Evolutionary conservation across 2,113 vertebrate genomes (phyloP).

Genomic region (Heptranchias perlo): DNA sequence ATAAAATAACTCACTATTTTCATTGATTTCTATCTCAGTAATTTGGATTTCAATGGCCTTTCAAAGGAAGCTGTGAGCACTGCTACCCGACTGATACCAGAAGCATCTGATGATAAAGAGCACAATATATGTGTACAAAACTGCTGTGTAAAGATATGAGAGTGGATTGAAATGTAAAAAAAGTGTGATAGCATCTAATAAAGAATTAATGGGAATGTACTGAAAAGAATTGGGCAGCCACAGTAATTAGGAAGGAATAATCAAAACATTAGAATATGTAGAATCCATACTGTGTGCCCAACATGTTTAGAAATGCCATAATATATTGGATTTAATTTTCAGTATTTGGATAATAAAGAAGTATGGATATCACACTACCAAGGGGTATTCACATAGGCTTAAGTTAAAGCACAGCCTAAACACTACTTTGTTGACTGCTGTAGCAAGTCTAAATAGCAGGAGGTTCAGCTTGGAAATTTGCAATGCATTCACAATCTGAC

Average conservation of each 20-base stretch:
- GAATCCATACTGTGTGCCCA: neutral
- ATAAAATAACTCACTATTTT: neutral
- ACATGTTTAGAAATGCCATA: neutral
- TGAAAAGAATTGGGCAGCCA: neutral
- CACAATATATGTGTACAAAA: neutral
- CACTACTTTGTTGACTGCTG: neutral
- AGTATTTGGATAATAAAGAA: neutral
- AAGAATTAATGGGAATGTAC: neutral
- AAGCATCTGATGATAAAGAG: neutral
- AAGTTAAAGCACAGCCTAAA: too few species aligned
- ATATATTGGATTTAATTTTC: neutral
- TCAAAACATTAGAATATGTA: neutral
- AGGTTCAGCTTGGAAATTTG: neutral
- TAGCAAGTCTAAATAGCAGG: neutral
- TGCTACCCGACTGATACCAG: neutral
- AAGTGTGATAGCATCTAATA: neutral
- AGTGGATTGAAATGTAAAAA: neutral
- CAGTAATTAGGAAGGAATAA: neutral
- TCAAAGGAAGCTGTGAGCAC: neutral
- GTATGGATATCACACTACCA: neutral
- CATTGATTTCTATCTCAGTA: neutral
- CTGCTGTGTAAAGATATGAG: neutral
- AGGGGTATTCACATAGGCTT: too few species aligned
- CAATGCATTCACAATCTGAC: neutral
- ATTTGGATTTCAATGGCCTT: constrained; percentile 6